A percentile compares a stretch with the other conserved stretches of the same genome.
Conservation (phyloP, 2,888 invertebrate species). For the Phortica okadai region DNA sequence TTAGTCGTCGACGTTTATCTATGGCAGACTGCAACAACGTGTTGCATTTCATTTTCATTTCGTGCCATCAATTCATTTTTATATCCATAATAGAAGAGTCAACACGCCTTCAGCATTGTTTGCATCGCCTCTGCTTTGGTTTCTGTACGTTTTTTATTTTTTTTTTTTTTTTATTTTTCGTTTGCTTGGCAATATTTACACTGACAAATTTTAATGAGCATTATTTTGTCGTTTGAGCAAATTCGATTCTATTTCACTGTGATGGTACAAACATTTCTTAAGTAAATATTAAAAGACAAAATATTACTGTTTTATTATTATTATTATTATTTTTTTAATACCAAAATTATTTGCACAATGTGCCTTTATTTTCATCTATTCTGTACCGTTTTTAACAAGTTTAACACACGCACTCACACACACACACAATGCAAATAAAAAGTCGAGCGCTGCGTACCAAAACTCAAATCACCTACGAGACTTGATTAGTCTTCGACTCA, state of each 20-base stretch:
- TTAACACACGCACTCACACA: too few relatives aligned
- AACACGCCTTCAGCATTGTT: background rate
- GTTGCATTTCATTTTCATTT: slow-evolving; percentile 63
- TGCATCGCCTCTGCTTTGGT: background rate
- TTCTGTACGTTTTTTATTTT: background rate
- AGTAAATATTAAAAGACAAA: background rate
- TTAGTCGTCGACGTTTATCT: background rate
- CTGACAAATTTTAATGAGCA: slow-evolving; percentile 69
- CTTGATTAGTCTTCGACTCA: too few relatives aligned
- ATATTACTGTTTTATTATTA: background rate
- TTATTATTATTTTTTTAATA: too few relatives aligned
- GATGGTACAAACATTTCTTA: too few relatives aligned
- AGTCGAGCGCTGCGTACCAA: too few relatives aligned
- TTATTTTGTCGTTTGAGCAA: background rate
- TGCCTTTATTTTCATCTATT: background rate
- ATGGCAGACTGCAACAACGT: slow-evolving; percentile 52
- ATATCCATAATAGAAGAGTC: background rate
- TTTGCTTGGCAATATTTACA: slow-evolving; percentile 53
- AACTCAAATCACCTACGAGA: too few relatives aligned
- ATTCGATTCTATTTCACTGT: background rate
- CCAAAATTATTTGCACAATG: slow-evolving; percentile 3
- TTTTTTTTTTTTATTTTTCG: background rate
- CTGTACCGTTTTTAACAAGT: too few relatives aligned
- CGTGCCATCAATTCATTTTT: slow-evolving; percentile 31
- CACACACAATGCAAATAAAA: too few relatives aligned